Conservation (phyloP, 2,113 vertebrate species). For the Ptyas mucosa region DNA sequence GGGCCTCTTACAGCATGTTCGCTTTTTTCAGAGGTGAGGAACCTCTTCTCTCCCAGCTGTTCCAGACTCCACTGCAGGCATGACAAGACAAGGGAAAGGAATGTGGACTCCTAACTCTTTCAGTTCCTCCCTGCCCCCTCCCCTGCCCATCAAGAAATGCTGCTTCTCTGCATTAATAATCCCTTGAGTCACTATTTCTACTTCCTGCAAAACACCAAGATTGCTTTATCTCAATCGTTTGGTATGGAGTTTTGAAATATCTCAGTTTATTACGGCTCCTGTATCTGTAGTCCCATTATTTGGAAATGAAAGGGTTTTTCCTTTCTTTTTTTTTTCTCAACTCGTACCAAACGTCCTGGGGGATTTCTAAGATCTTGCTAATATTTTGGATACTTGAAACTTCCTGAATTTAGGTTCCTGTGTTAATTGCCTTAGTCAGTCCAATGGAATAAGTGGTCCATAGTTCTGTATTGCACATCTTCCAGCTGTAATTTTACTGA, state of each 20-base stretch:
- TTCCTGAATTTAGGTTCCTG: neutral
- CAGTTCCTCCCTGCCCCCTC: slow-evolving; percentile 42
- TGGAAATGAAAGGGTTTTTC: neutral
- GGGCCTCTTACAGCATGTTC: slow-evolving; percentile 63
- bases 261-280: slow-evolving; percentile 19
- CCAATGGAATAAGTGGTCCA: neutral
- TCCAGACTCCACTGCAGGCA: slow-evolving; percentile 39
- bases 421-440: neutral
- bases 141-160: slow-evolving; percentile 42
- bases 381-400: neutral
- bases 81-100: slow-evolving; percentile 72
- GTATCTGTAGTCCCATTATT: slow-evolving; percentile 36
- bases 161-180: slow-evolving; percentile 58
- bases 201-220: slow-evolving; percentile 25
- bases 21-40: slow-evolving; percentile 80
- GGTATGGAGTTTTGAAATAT: slow-evolving; percentile 7
- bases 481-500: neutral
- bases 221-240: slow-evolving; percentile 21
- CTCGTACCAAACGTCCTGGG: neutral
- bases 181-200: slow-evolving; percentile 53
- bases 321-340: neutral
- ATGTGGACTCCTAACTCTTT: slow-evolving; percentile 70
- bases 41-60: slow-evolving; percentile 67
- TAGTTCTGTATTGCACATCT: neutral
- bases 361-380: neutral